phyloP scores from a whole-genome alignment of 2,888 invertebrate genomes.

The Lycaena phlaeas region DNA sequence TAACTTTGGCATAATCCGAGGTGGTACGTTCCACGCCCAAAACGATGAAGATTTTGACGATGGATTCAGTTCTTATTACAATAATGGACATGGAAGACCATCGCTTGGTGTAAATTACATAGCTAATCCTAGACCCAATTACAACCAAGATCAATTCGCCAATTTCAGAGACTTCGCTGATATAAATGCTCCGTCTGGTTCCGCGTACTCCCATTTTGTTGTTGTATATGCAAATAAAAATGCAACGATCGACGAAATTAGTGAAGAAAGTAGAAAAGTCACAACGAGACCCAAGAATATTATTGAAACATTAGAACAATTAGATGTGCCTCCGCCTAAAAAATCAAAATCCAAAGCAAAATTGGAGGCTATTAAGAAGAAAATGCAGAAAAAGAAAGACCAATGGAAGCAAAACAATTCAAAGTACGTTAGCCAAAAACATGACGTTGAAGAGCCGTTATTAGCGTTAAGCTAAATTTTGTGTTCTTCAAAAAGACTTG shows the following conservation, averaged over 20 bases:
- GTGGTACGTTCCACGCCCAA: slow-evolving; percentile 88
- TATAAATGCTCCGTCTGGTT: slow-evolving; percentile 83
- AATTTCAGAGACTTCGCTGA: slow-evolving; percentile 93
- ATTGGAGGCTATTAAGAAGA: slow-evolving; percentile 67
- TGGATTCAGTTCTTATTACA: slow-evolving; percentile 74
- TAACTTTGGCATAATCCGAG: slow-evolving; percentile 88
- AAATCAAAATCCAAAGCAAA: slow-evolving; percentile 78
- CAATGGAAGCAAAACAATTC: slow-evolving; percentile 59
- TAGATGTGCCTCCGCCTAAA: slow-evolving; percentile 72
- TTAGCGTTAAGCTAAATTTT: slow-evolving; percentile 77
- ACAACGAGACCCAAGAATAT: slow-evolving; percentile 83
- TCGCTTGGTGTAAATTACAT: slow-evolving; percentile 73
- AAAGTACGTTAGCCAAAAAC: slow-evolving; percentile 48
- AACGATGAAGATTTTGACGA: slow-evolving; percentile 77
- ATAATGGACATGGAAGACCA: slow-evolving; percentile 82
- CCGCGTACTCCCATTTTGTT: slow-evolving; percentile 86
- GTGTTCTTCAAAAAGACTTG: slow-evolving; percentile 53
- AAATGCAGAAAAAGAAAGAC: slow-evolving; percentile 49
- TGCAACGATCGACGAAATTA: slow-evolving; percentile 73
- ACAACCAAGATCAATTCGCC: slow-evolving; percentile 88
- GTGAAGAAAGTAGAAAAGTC: slow-evolving; percentile 53
- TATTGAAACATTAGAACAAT: slow-evolving; percentile 82
- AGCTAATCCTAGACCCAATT: slow-evolving; percentile 81
- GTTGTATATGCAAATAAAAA: slow-evolving; percentile 89
- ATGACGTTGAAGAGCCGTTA: slow-evolving; percentile 76